Conservation (phyloP, 23 tunicate genomes). For the Trididemnum miniatum region DNA sequence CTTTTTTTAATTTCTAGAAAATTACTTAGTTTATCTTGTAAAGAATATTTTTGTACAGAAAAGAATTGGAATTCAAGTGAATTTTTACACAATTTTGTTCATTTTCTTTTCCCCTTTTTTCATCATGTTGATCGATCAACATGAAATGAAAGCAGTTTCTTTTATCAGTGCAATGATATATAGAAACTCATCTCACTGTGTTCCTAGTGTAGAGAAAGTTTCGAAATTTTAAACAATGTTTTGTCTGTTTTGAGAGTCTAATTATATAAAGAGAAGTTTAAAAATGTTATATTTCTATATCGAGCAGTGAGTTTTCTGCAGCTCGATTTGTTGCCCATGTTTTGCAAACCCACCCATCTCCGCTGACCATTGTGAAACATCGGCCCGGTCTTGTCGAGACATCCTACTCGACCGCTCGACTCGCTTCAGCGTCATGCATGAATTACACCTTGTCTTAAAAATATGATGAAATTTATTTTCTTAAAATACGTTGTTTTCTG, state of each 20-base stretch:
- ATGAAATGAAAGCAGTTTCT: not conserved
- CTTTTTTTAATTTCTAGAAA: not conserved
- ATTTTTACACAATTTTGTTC: slow-evolving; percentile 9
- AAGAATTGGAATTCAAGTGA: not conserved
- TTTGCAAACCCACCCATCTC: no score
- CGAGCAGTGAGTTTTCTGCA: no score
- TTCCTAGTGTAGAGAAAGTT: not conserved
- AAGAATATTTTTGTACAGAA: slow-evolving; percentile 21
- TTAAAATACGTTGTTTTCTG: no score
- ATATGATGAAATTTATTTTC: no score
- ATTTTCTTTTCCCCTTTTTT: not conserved
- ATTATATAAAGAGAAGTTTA: not conserved
- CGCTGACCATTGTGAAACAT: no score
- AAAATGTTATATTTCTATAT: no score
- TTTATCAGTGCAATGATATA: not conserved
- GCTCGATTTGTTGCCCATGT: no score
- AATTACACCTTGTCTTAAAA: slow-evolving; percentile 89
- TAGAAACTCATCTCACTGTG: not conserved
- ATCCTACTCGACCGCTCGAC: no score
- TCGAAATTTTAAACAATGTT: slow-evolving; percentile 2
- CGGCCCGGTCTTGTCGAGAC: no score
- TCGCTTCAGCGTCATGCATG: no score
- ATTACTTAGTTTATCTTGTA: not conserved
- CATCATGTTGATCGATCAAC: not conserved
- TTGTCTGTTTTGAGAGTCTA: not conserved